phyloP scores from a whole-genome alignment of 92 coral and sea anemone genomes.

The Epizoanthus stellaris region DNA sequence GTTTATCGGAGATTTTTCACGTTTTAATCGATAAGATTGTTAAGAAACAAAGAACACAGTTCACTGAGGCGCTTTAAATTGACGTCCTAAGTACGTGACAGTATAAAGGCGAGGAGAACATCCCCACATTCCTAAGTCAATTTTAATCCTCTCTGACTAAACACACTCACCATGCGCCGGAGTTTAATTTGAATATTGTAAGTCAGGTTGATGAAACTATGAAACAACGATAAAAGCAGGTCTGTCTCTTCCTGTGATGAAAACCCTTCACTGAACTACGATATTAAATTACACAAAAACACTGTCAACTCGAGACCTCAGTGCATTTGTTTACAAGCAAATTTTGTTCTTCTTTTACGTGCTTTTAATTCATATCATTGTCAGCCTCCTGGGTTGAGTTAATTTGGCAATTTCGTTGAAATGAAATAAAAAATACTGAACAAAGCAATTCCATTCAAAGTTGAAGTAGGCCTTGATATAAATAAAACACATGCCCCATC shows the following conservation, averaged over 20 bases:
- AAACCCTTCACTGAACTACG: neutral
- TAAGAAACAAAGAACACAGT: no score
- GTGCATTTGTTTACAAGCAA: conserved; percentile 22
- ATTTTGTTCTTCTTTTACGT: conserved; percentile 4
- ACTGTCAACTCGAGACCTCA: conserved; percentile 1
- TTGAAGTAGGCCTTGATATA: neutral
- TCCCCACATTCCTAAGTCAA: neutral
- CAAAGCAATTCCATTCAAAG: neutral
- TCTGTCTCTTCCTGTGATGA: conserved; percentile 7
- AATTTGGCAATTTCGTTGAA: conserved; percentile 18
- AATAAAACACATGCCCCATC: conserved; percentile 1
- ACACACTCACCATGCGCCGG: neutral
- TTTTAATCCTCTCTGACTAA: neutral
- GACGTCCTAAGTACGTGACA: neutral
- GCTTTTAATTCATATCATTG: conserved; percentile 19
- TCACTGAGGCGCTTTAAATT: neutral
- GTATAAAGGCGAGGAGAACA: neutral
- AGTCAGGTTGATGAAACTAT: neutral
- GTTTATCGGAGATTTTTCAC: no score
- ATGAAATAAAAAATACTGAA: conserved; percentile 10
- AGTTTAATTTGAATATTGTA: neutral
- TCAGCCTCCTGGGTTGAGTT: conserved; percentile 38
- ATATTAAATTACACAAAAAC: conserved; percentile 15
- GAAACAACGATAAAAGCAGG: conserved; percentile 15
- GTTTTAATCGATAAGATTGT: no score